These are phyloP conservation scores for Rhagoletis pomonella DNA, from an alignment of 1,140 invertebrate genomes.

Conservation along the genomic window DNA sequence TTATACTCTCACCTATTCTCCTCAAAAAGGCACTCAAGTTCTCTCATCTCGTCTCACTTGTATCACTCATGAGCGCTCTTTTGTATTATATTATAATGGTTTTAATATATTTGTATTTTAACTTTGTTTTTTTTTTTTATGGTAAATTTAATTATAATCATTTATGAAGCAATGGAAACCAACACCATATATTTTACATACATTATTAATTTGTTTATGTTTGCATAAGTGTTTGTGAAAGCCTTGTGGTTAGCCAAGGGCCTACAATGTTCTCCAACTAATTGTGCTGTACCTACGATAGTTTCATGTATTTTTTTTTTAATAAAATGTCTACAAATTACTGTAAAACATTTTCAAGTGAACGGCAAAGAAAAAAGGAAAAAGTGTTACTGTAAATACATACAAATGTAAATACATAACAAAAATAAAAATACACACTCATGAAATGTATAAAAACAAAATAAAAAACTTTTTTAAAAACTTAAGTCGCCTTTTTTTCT, in stretches of 20 bases:
- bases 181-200: conserved; percentile 49
- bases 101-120: conserved; percentile 53
- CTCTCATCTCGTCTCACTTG: conserved; percentile 28
- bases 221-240: conserved; percentile 38
- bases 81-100: conserved; percentile 52
- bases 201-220: conserved; percentile 18
- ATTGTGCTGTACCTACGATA: conserved; percentile 51
- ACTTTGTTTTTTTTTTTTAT: conserved; percentile 36
- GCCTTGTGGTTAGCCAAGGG: conserved; percentile 29
- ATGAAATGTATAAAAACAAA: conserved; percentile 44
- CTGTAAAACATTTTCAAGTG: conserved; percentile 26
- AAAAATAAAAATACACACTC: conserved; percentile 35
- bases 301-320: conserved; percentile 51
- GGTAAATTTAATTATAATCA: conserved; percentile 43
- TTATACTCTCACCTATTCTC: conserved; percentile 44
- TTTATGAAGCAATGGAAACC: conserved; percentile 44
- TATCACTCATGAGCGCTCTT: conserved; percentile 38
- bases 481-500: no score
- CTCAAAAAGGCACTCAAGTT: neutral
- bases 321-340: conserved; percentile 21
- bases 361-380: conserved; percentile 48
- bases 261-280: conserved; percentile 38
- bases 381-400: conserved; percentile 30
- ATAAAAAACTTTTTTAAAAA: conserved; percentile 42
- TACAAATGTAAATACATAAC: conserved; percentile 32